These are phyloP conservation scores for Drosophila bocki DNA, from an alignment of 1,140 invertebrate species.

Conservation along the genomic window DNA sequence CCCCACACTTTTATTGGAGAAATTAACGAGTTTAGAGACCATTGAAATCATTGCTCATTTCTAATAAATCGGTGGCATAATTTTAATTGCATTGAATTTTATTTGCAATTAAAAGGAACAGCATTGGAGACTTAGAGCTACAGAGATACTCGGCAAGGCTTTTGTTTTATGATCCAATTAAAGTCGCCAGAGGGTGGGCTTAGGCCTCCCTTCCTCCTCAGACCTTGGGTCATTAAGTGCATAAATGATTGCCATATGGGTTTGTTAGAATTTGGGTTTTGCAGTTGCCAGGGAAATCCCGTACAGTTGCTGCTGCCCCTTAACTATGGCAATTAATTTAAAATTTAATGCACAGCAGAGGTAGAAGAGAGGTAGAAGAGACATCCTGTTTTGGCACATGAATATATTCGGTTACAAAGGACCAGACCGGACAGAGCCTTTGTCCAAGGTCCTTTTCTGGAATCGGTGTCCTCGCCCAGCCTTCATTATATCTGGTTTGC, in stretches of 20 bases:
- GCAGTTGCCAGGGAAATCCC: constrained; percentile 12
- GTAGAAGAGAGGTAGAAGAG: not conserved
- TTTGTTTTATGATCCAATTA: constrained; percentile 66
- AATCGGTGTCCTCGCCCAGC: too few species aligned
- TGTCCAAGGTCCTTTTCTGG: constrained; percentile 6
- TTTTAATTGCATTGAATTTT: constrained; percentile 49
- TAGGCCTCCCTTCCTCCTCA: constrained; percentile 27
- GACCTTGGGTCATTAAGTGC: constrained; percentile 45
- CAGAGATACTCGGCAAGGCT: constrained; percentile 12
- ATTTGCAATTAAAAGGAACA: constrained; percentile 63
- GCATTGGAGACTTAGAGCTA: not conserved
- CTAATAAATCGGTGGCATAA: not conserved
- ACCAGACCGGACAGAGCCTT: constrained; percentile 5
- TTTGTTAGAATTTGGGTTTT: constrained; percentile 20
- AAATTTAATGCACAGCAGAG: constrained; percentile 38
- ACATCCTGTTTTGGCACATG: constrained; percentile 44
- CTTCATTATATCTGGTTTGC: constrained; percentile 22
- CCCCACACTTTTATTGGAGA: not conserved
- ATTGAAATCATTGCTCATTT: constrained; percentile 22
- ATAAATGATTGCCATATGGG: constrained; percentile 61
- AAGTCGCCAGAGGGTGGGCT: constrained; percentile 3
- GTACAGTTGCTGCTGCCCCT: constrained; percentile 11
- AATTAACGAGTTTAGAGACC: constrained; percentile 7
- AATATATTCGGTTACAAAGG: constrained; percentile 63
- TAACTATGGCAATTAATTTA: constrained; percentile 40